Base-by-base conservation (phyloP, 1,140 invertebrate species). In the Drosophila kikkawai region DNA sequence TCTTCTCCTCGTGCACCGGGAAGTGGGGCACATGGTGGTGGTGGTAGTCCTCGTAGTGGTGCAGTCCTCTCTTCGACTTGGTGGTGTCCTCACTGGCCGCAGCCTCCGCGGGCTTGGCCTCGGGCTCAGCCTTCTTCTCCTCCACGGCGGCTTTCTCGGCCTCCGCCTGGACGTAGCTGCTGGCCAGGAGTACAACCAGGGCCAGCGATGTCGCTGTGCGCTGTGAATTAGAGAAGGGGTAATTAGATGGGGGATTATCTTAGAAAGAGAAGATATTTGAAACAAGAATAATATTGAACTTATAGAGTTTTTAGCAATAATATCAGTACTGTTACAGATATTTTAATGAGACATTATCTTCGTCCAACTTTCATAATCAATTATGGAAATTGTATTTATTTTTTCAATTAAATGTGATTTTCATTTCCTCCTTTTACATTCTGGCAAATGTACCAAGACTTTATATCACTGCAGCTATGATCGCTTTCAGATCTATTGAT, bases 31-130 rank as follows among this genome's bases (percentile, higher is more conserved):
- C 84, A 60, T 91, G 90, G 69, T 91, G 85, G 58, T 93, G 93
- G 57, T 93, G 84, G 51, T 93, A 92, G 66, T 92, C 92, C 71
- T 93, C 94, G 79, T 94, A 93, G 37, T 94, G 94, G 42, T 94
- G 94, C 32, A 96, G 92, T 17, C 95, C 95, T 68, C 95, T 94
- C 83, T 96, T 96, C 58, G 95, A 95, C 79, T 96, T 95, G 68
- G 95, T 95, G 73, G 95, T 95, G 58, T 94, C 93, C 9, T 92
- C 91, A 50, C 75, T 91, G 19, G 87, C 92, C 39, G 91, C 93
- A 34, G 93, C 85, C 92, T 94, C 93, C 82, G 93, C 93, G 22
- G 79, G 79, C 63, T 91, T 83, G 61, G 85, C 91, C 41, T 85
- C 66, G 3, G 91, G 77, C 81, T 94, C 91, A 29, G 60, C 82